phyloP scores from a whole-genome alignment of 2,888 invertebrate species.

The Syritta pipiens region DNA sequence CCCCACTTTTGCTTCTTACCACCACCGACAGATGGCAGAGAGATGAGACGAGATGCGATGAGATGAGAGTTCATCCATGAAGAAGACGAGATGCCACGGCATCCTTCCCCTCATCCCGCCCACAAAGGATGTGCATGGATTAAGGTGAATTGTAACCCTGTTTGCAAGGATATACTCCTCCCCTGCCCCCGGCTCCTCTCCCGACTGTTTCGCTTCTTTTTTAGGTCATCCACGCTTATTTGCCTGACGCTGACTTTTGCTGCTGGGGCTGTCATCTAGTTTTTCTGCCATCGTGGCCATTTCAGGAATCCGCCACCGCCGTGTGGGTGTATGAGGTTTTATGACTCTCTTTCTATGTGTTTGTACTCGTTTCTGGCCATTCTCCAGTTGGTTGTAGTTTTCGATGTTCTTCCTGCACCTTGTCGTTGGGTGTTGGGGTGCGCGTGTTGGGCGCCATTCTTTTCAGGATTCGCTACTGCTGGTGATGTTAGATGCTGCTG shows the following conservation, averaged over 20 bases:
- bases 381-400: conserved; percentile 61
- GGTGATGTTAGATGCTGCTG: too few species aligned
- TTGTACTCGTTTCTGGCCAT: conserved; percentile 61
- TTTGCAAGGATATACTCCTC: conserved; percentile 28
- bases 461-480: conserved; percentile 42
- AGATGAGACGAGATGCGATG: conserved; percentile 32
- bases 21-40: conserved; percentile 11
- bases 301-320: conserved; percentile 7
- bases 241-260: neutral
- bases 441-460: conserved; percentile 25
- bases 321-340: conserved; percentile 10
- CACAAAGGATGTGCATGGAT: conserved; percentile 18
- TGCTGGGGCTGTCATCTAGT: conserved; percentile 42
- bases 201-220: too few species aligned
- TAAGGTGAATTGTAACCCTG: conserved; percentile 63
- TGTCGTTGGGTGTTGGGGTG: conserved; percentile 10
- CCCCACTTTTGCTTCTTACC: conserved; percentile 40
- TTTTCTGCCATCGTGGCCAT: conserved; percentile 39
- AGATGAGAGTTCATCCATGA: conserved; percentile 39
- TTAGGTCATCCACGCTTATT: conserved; percentile 58
- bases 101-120: neutral
- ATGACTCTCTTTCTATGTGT: conserved; percentile 8
- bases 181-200: too few species aligned
- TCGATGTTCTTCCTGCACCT: conserved; percentile 26
- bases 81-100: neutral